phyloP scores from a whole-genome alignment of 2,888 invertebrate genomes.

The Polyploca ridens region DNA sequence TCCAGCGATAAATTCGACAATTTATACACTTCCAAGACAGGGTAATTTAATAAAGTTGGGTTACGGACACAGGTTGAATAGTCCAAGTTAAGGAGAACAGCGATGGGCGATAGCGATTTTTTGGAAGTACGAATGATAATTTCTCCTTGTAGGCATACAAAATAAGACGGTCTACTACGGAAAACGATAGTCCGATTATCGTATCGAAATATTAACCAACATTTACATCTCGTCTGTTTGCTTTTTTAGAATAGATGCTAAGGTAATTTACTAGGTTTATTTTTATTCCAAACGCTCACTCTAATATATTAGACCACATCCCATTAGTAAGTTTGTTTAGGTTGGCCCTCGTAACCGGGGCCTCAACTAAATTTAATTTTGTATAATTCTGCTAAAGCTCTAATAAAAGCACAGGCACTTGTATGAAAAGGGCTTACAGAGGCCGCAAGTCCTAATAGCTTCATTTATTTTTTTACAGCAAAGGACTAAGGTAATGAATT shows the following conservation, averaged over 20 bases:
- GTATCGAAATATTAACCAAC: too few relatives aligned
- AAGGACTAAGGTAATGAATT: not conserved
- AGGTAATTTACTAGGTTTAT: not conserved
- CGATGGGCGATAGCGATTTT: conserved; percentile 23
- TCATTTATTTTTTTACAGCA: not conserved
- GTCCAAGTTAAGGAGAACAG: conserved; percentile 22
- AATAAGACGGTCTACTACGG: too few relatives aligned
- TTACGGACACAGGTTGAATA: conserved; percentile 37
- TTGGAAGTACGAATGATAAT: not conserved
- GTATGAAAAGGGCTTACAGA: conserved; percentile 20
- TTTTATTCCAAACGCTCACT: conserved; percentile 18
- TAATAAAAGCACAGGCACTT: conserved; percentile 39
- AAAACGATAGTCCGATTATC: too few relatives aligned
- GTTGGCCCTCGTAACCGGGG: conserved; percentile 46
- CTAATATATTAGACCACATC: conserved; percentile 29
- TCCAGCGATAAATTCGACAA: conserved; percentile 60
- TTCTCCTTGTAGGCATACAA: too few relatives aligned
- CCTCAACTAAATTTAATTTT: conserved; percentile 64
- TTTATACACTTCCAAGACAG: conserved; percentile 64
- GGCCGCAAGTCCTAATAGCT: conserved; percentile 8
- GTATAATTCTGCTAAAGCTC: conserved; percentile 54
- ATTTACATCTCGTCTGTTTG: too few relatives aligned
- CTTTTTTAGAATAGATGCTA: not conserved
- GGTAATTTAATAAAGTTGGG: conserved; percentile 64
- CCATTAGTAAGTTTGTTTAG: conserved; percentile 63